Evolutionary conservation across 1,140 invertebrate species (phyloP).

Genomic region (Drosophila cardini): DNA sequence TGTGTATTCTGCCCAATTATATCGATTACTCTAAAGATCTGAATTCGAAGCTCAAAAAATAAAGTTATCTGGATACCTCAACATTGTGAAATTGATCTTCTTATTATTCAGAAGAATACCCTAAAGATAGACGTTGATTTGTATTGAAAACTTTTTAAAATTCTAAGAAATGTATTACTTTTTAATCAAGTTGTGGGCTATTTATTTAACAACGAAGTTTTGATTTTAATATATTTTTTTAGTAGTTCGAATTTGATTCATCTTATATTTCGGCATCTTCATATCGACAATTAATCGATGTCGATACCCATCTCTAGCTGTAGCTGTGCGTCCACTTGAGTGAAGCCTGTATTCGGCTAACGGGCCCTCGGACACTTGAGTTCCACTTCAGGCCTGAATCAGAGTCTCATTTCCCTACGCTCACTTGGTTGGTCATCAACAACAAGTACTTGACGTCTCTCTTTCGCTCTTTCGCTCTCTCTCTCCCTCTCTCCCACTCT

Average conservation of each 20-base stretch:
- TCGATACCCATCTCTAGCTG: background rate
- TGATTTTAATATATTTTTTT: no score
- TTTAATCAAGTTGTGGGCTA: no score
- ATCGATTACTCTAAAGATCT: no score
- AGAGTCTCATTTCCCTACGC: conserved; percentile 4
- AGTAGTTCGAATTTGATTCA: background rate
- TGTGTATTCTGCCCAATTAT: background rate
- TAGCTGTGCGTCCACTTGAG: conserved; percentile 31
- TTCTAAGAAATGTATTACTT: no score
- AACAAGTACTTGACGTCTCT: conserved; percentile 17
- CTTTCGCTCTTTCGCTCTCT: background rate
- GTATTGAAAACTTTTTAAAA: no score
- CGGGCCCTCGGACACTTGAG: conserved; percentile 50
- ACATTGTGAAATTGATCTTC: no score
- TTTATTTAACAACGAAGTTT: no score
- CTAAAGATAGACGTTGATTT: no score
- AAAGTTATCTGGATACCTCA: no score
- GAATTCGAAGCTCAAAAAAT: no score
- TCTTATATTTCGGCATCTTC: no score
- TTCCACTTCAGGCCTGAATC: conserved; percentile 49
- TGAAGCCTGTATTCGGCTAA: conserved; percentile 38
- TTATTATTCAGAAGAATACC: no score
- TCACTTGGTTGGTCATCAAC: conserved; percentile 35
- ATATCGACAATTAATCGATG: background rate
- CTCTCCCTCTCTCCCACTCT: background rate